phyloP scores from a whole-genome alignment of 53 echinoderm and acorn worm genomes.

The Arbacia lixula region DNA sequence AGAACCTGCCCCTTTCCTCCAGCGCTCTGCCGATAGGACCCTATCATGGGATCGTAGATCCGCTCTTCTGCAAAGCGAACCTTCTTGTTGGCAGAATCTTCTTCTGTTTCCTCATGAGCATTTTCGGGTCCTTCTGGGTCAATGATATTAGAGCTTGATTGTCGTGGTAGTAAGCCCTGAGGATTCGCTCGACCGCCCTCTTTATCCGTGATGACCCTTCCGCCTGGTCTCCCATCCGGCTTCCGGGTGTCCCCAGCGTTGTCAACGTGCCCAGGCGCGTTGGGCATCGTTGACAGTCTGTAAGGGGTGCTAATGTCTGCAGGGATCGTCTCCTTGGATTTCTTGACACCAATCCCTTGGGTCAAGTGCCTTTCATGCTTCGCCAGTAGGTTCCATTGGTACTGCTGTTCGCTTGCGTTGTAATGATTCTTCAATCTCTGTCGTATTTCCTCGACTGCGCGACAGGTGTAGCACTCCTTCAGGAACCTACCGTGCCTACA shows the following conservation, averaged over 20 bases:
- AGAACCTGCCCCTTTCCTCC: neutral
- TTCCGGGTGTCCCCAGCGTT: neutral
- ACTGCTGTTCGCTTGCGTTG: conserved; percentile 40
- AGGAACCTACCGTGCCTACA: conserved; percentile 70
- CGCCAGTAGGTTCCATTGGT: conserved; percentile 63
- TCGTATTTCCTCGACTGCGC: conserved; percentile 66
- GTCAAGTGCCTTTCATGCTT: conserved; percentile 43
- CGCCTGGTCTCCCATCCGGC: neutral
- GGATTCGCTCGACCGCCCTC: conserved; percentile 21
- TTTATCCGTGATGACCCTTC: conserved; percentile 18
- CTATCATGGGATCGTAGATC: conserved; percentile 58
- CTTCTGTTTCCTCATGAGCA: neutral
- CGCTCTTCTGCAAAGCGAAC: conserved; percentile 61
- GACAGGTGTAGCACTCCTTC: conserved; percentile 63
- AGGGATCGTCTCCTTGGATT: neutral
- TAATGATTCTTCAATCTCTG: conserved; percentile 56
- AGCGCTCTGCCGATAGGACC: conserved; percentile 6
- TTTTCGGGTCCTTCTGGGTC: neutral
- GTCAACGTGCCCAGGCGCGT: neutral
- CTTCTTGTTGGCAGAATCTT: conserved; percentile 4
- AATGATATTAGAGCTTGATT: neutral
- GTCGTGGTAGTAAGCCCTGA: conserved; percentile 13
- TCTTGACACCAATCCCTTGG: neutral
- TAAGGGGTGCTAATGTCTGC: neutral
- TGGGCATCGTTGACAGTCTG: conserved; percentile 18